Percentiles rank a stretch among this genome's conserved stretches.
These are phyloP conservation scores for Actenoides hombroni DNA, from an alignment of 2,113 vertebrate genomes.

Conservation along the genomic window DNA sequence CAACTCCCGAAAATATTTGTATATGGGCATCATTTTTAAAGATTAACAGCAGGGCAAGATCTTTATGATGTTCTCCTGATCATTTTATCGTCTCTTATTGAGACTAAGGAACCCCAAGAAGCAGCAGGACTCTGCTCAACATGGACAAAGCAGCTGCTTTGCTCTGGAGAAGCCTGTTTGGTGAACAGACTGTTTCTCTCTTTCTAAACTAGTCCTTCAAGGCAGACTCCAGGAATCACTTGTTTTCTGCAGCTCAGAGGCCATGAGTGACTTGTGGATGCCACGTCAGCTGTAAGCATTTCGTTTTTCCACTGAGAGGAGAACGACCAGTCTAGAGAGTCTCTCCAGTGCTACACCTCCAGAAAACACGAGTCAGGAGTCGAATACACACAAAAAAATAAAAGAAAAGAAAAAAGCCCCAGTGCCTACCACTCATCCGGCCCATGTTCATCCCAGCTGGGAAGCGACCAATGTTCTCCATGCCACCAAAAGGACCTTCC, in stretches of 20 bases:
- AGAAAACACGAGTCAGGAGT: not conserved
- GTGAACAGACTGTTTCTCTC: not conserved
- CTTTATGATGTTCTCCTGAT: not conserved
- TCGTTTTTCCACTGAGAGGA: not conserved
- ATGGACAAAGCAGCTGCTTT: not conserved
- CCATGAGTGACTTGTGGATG: not conserved
- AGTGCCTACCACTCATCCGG: constrained; percentile 85
- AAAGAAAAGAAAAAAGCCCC: too few species aligned
- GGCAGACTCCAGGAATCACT: not conserved
- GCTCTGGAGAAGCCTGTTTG: not conserved
- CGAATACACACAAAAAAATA: not conserved
- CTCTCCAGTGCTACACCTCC: not conserved
- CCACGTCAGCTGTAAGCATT: not conserved
- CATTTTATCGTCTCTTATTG: not conserved
- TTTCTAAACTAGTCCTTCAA: not conserved
- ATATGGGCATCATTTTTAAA: not conserved
- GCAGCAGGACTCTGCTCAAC: not conserved
- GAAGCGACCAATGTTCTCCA: constrained; percentile 88
- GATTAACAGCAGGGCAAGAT: not conserved
- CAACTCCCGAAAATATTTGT: not conserved
- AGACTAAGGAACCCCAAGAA: not conserved
- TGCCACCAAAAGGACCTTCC: constrained; percentile 90
- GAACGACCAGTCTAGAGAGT: not conserved
- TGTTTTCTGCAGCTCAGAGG: not conserved
- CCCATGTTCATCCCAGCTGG: constrained; percentile 90